phyloP scores from a whole-genome alignment of 2,113 vertebrate species.

The Laterallus jamaicensis region DNA sequence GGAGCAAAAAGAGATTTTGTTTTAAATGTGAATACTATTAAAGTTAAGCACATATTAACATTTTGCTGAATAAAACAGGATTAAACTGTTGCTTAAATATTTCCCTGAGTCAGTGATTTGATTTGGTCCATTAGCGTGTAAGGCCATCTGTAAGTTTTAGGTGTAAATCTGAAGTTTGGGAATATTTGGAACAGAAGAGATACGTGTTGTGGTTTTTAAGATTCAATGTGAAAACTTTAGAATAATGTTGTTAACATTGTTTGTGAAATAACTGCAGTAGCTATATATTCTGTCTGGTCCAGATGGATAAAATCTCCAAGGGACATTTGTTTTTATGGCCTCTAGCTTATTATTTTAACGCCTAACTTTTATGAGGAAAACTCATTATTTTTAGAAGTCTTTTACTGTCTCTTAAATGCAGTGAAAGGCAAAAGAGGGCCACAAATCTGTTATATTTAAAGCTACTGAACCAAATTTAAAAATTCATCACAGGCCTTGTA shows the following conservation, averaged over 20 bases:
- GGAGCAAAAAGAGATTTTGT: neutral
- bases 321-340: conserved; percentile 43
- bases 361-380: conserved; percentile 40
- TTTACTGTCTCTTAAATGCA: conserved; percentile 34
- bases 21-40: neutral
- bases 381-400: conserved; percentile 44
- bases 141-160: conserved; percentile 22
- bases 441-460: conserved; percentile 28
- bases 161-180: neutral
- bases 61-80: neutral
- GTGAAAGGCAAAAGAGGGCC: conserved; percentile 8
- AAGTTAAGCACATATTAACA: neutral
- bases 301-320: conserved; percentile 55
- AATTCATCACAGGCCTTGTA: neutral
- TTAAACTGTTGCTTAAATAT: neutral
- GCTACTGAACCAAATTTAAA: neutral
- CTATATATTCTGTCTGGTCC: neutral
- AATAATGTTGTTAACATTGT: conserved; percentile 14
- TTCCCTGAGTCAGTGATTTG: conserved; percentile 8
- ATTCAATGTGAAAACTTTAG: neutral
- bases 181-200: neutral
- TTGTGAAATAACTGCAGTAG: conserved; percentile 22
- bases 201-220: neutral
- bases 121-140: neutral
- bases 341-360: conserved; percentile 50